These are phyloP conservation scores for Apoda limacodes DNA, from an alignment of 2,888 invertebrate species.

Conservation along the genomic window DNA sequence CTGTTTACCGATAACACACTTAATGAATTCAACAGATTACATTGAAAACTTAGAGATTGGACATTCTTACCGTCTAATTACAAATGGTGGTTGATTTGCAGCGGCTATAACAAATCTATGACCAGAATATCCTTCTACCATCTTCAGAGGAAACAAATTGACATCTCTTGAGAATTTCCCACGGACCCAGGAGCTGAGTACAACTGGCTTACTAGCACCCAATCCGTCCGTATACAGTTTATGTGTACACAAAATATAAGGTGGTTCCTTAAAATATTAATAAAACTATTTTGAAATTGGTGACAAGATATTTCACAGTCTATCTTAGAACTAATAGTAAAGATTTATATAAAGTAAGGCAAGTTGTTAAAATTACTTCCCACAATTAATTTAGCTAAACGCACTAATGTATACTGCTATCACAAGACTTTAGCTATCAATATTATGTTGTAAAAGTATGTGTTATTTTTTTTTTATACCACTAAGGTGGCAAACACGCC, in stretches of 20 bases:
- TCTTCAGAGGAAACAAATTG: constrained; percentile 77
- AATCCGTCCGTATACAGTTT: constrained; percentile 78
- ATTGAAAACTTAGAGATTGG: neutral
- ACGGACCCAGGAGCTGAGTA: constrained; percentile 79
- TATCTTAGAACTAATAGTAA: too few relatives aligned
- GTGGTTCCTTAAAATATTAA: constrained; percentile 70
- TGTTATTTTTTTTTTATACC: too few relatives aligned
- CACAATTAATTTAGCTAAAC: too few relatives aligned
- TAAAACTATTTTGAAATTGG: too few relatives aligned
- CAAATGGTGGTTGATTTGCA: constrained; percentile 79
- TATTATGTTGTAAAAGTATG: too few relatives aligned
- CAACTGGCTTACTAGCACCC: constrained; percentile 75
- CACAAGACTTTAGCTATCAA: too few relatives aligned
- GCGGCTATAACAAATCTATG: constrained; percentile 79
- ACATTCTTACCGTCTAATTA: constrained; percentile 70
- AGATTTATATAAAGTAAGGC: too few relatives aligned
- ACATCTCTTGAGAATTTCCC: constrained; percentile 72
- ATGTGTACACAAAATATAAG: constrained; percentile 81
- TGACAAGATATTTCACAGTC: too few relatives aligned
- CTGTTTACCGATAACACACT: neutral
- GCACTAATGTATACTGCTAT: too few relatives aligned
- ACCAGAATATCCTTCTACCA: constrained; percentile 76
- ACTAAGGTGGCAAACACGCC: too few relatives aligned
- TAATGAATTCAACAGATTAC: too few relatives aligned
- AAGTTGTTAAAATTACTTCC: too few relatives aligned